phyloP scores from a whole-genome alignment of 2,888 invertebrate species.

The Ectemnius cavifrons region DNA sequence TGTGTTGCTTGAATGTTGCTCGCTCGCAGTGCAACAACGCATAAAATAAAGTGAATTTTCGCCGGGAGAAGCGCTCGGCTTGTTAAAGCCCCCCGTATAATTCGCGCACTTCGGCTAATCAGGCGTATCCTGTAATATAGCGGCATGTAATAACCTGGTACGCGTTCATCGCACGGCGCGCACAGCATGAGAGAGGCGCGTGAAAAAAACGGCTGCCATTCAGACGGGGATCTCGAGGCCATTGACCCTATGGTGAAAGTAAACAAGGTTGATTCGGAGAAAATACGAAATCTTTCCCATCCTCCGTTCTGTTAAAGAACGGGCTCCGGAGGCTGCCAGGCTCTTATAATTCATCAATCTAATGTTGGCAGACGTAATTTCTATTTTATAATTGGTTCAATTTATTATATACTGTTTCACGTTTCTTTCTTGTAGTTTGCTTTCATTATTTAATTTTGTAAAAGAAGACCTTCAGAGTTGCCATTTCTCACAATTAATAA shows the following conservation, averaged over 20 bases:
- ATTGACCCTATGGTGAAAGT: conserved; percentile 6
- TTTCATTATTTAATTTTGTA: too few relatives aligned
- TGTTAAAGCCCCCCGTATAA: conserved; percentile 39
- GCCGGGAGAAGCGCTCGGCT: conserved; percentile 1
- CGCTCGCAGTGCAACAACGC: too few relatives aligned
- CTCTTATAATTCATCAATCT: too few relatives aligned
- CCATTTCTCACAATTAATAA: too few relatives aligned
- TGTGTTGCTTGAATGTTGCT: too few relatives aligned
- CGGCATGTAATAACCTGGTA: conserved; percentile 22
- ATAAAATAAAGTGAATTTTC: not conserved
- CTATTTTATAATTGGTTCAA: not conserved
- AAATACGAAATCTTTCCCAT: not conserved
- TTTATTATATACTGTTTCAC: not conserved
- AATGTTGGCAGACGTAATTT: too few relatives aligned
- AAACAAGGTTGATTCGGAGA: not conserved
- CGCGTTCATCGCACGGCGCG: not conserved
- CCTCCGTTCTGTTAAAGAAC: not conserved
- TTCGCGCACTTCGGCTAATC: conserved; percentile 60
- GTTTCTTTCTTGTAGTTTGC: not conserved
- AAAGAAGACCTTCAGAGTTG: too few relatives aligned
- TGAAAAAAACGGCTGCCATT: conserved; percentile 2
- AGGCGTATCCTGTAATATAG: conserved; percentile 67
- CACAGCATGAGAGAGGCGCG: not conserved
- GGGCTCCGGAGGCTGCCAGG: too few relatives aligned
- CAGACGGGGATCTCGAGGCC: not conserved